These are phyloP conservation scores for Chondrosia reniformis DNA, from an alignment of 37 sponge, comb jelly and placozoan genomes.

Conservation along the genomic window DNA sequence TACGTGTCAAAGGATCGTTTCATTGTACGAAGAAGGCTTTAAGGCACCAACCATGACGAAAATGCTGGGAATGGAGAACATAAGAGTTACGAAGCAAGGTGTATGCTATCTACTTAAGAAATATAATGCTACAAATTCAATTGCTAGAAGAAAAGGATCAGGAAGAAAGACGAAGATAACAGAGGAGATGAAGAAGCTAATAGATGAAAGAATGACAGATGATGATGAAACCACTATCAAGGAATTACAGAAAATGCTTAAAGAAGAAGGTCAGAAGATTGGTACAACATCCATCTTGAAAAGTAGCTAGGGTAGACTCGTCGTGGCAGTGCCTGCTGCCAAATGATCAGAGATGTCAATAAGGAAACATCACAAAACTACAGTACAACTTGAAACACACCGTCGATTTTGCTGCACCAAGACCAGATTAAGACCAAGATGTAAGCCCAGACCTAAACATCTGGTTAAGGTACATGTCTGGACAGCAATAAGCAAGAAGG, in stretches of 20 bases:
- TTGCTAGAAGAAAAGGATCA: neutral
- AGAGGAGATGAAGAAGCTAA: neutral
- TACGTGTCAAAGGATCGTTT: too few relatives aligned
- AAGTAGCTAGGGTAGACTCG: neutral
- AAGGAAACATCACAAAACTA: neutral
- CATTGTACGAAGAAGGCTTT: too few relatives aligned
- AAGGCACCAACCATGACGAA: neutral
- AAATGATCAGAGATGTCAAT: neutral
- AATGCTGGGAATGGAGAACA: neutral
- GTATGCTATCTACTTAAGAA: neutral
- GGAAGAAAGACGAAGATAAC: constrained; percentile 3
- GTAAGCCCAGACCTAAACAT: constrained; percentile 9
- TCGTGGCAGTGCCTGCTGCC: constrained; percentile 8
- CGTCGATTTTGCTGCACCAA: neutral
- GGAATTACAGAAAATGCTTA: neutral
- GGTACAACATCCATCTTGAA: neutral
- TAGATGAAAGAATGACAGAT: neutral
- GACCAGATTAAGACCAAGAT: neutral
- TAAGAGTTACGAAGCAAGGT: neutral
- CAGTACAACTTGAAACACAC: neutral
- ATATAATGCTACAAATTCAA: neutral
- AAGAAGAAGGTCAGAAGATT: neutral
- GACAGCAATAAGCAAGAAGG: neutral
- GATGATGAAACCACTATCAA: neutral
- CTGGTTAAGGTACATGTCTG: constrained; percentile 9